Conservation (phyloP, 2,797 vertebrate genomes). For the Dipus sagitta region DNA sequence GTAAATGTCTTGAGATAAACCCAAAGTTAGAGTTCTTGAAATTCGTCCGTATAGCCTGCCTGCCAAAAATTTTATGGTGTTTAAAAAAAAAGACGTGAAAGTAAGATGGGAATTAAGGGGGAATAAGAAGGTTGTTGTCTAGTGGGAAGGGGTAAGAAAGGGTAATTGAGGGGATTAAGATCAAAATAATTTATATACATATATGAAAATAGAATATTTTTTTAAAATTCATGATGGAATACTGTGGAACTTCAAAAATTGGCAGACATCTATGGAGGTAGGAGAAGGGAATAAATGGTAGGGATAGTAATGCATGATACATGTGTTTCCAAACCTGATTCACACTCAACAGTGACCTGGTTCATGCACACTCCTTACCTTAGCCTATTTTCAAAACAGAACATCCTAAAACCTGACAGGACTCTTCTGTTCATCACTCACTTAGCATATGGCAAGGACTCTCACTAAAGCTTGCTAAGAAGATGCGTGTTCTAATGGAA, state of each 20-base stretch:
- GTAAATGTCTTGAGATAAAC: slow-evolving; percentile 31
- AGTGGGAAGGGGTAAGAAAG: too few species aligned
- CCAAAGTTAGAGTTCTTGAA: slow-evolving; percentile 8
- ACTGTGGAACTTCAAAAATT: not conserved
- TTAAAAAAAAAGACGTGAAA: too few species aligned
- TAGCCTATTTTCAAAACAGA: not conserved
- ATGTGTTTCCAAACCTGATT: not conserved
- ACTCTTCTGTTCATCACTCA: not conserved
- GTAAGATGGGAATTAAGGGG: too few species aligned
- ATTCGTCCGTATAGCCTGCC: not conserved
- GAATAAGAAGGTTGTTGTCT: too few species aligned
- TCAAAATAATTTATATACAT: too few species aligned
- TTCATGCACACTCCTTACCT: not conserved
- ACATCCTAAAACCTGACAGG: not conserved
- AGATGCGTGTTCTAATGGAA: not conserved
- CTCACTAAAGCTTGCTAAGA: not conserved
- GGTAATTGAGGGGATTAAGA: too few species aligned
- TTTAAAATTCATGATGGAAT: not conserved
- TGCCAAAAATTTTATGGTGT: not conserved
- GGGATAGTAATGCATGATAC: not conserved
- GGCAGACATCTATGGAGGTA: not conserved
- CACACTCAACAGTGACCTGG: not conserved
- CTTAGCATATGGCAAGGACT: not conserved
- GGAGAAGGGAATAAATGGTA: not conserved
- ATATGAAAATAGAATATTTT: too few species aligned